Evolutionary conservation across 2,797 vertebrate genomes (phyloP).

Genomic region (Spinus olivaceus): DNA sequence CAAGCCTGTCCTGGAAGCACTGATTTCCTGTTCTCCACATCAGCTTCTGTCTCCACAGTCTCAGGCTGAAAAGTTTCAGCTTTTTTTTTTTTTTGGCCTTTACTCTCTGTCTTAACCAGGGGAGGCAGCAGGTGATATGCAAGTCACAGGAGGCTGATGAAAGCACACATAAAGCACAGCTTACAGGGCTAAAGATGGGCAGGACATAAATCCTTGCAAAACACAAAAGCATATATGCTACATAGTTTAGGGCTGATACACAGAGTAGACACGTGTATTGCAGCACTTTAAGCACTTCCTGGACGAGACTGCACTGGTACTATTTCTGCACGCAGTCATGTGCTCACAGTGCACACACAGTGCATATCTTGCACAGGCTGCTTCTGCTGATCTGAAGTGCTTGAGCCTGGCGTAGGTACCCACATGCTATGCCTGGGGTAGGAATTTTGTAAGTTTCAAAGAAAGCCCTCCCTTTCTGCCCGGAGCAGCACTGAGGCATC

Average conservation of each 20-base stretch:
- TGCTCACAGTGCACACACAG: too few relatives aligned
- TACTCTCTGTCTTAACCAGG: neutral
- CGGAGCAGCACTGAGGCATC: neutral
- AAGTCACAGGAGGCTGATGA: neutral
- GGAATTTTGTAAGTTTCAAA: neutral
- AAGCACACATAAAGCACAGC: neutral
- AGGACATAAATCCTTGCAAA: neutral
- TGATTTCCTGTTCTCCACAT: neutral
- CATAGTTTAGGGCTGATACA: neutral
- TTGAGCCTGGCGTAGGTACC: neutral
- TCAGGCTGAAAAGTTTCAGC: neutral
- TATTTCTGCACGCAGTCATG: neutral
- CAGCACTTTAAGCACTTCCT: neutral
- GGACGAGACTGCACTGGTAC: fast-evolving
- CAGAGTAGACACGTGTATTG: too few relatives aligned
- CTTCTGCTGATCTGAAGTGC: neutral
- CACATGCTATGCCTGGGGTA: neutral
- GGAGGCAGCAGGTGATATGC: neutral
- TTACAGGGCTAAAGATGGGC: neutral
- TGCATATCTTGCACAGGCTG: neutral
- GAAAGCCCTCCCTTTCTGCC: constrained; percentile 15
- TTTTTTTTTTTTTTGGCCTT: too few relatives aligned
- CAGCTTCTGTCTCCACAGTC: neutral
- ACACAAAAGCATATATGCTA: neutral
- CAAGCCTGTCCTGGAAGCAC: neutral